These are phyloP conservation scores for Nanger granti DNA, from an alignment of 2,113 vertebrate genomes.

Conservation along the genomic window DNA sequence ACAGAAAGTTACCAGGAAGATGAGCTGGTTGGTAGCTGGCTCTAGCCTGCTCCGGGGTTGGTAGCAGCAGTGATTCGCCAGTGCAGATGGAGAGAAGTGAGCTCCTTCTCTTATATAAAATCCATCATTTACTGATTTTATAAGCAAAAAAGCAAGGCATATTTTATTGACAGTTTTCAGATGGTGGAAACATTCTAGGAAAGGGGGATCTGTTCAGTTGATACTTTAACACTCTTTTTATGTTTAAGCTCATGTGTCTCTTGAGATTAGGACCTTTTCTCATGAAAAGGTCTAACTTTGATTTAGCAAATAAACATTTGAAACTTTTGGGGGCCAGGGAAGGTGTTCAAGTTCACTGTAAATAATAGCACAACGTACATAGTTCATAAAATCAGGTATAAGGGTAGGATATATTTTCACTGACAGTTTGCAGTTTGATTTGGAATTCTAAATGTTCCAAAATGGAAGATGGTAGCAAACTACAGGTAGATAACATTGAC, in stretches of 20 bases:
- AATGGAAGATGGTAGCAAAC: background rate
- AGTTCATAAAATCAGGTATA: background rate
- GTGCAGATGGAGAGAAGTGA: background rate
- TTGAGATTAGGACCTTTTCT: background rate
- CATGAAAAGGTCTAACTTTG: background rate
- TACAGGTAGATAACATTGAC: background rate
- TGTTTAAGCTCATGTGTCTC: background rate
- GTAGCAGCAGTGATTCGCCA: background rate
- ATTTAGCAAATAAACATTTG: background rate
- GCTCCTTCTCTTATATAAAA: background rate
- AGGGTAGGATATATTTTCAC: constrained; percentile 2
- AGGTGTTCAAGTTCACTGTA: background rate
- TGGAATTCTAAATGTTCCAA: constrained; percentile 3
- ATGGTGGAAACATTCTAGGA: background rate
- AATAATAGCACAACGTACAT: background rate
- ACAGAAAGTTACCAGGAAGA: background rate
- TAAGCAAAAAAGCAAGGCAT: background rate
- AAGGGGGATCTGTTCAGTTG: background rate
- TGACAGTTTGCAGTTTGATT: background rate
- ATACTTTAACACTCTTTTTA: background rate
- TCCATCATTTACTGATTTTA: background rate
- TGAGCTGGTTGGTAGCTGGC: background rate
- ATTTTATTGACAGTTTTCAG: background rate
- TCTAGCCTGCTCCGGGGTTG: background rate
- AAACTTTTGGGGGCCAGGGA: background rate